Percentiles rank a stretch among this genome's conserved stretches.
phyloP scores from a whole-genome alignment of 2,888 invertebrate genomes.

The Erebia ligea region DNA sequence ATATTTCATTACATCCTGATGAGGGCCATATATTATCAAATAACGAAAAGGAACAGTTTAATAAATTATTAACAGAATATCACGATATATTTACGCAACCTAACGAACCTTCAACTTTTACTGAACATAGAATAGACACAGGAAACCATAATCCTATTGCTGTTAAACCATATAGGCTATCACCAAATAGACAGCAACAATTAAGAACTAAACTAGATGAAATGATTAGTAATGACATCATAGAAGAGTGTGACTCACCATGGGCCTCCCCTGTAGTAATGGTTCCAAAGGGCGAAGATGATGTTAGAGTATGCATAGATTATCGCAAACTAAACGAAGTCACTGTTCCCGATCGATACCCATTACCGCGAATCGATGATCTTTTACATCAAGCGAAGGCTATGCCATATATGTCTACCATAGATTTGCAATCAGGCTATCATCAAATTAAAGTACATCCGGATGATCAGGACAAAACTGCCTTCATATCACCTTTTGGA shows the following conservation, averaged over 20 bases:
- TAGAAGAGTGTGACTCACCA: conserved; percentile 49
- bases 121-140: conserved; percentile 47
- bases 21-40: neutral
- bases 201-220: conserved; percentile 46
- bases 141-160: conserved; percentile 48
- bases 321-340: conserved; percentile 16
- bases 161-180: conserved; percentile 50
- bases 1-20: neutral
- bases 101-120: conserved; percentile 3
- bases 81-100: neutral
- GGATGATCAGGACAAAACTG: conserved; percentile 45
- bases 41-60: neutral
- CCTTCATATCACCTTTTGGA: conserved; percentile 47
- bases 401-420: conserved; percentile 41
- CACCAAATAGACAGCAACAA: conserved; percentile 44
- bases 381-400: conserved; percentile 15
- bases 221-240: conserved; percentile 48
- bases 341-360: conserved; percentile 13
- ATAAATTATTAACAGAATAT: neutral
- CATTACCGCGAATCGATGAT: conserved; percentile 16
- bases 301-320: conserved; percentile 16
- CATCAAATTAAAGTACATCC: conserved; percentile 48
- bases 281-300: conserved; percentile 13
- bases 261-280: conserved; percentile 18
- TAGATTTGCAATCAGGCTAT: conserved; percentile 54